Conservation (phyloP, 2,888 invertebrate species). For the Melangyna quadrimaculata region DNA sequence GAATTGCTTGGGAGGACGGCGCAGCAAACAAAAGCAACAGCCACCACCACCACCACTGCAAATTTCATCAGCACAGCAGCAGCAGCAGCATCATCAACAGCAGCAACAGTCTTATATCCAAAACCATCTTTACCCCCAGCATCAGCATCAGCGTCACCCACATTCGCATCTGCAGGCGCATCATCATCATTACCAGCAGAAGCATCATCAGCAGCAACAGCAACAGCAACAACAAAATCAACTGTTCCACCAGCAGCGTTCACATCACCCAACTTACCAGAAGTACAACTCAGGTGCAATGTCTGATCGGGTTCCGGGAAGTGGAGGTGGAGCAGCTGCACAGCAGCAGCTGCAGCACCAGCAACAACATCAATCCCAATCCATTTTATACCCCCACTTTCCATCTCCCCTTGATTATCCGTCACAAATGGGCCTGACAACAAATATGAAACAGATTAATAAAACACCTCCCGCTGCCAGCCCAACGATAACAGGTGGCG, state of each 20-base stretch:
- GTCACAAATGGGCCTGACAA: conserved; percentile 72
- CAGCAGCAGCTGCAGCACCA: conserved; percentile 62
- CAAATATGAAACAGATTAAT: conserved; percentile 72
- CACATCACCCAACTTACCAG: conserved; percentile 65
- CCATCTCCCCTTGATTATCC: conserved; percentile 89
- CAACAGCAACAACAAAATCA: conserved; percentile 62
- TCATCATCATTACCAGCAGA: conserved; percentile 68
- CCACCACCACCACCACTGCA: conserved; percentile 74
- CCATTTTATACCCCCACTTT: conserved; percentile 84
- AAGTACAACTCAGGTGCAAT: conserved; percentile 64
- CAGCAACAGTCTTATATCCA: conserved; percentile 72
- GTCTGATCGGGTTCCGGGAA: conserved; percentile 68
- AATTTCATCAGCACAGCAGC: conserved; percentile 73
- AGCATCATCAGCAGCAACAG: conserved; percentile 65
- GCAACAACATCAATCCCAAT: conserved; percentile 67
- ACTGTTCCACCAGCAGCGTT: conserved; percentile 61
- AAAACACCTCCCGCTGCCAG: conserved; percentile 61
- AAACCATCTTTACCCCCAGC: conserved; percentile 74
- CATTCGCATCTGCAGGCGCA: conserved; percentile 73
- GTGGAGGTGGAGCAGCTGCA: conserved; percentile 41
- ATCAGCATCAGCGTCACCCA: conserved; percentile 73
- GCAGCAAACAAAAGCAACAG: conserved; percentile 76
- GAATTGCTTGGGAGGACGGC: conserved; percentile 80
- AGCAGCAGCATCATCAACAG: conserved; percentile 67
- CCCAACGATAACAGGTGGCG: conserved; percentile 60